Percentiles rank a stretch among this genome's conserved stretches.
Evolutionary conservation across 2,797 vertebrate genomes (phyloP).

Genomic region (Amniataba percoides): DNA sequence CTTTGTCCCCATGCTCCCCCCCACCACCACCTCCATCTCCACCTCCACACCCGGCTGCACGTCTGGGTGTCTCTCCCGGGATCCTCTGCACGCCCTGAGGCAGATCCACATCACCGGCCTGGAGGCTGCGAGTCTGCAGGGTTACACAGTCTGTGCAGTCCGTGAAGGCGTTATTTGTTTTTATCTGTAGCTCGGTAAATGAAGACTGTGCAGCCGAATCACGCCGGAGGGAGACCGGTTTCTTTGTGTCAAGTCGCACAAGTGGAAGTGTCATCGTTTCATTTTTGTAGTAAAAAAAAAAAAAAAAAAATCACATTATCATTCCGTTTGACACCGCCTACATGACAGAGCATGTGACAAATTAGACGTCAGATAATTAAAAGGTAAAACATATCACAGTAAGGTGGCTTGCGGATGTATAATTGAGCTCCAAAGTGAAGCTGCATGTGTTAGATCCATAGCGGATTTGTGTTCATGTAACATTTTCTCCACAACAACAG

Average conservation of each 20-base stretch:
- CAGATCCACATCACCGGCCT: conserved; percentile 11
- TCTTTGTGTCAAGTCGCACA: conserved; percentile 83
- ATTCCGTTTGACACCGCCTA: too few species aligned
- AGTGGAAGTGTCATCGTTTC: conserved; percentile 67
- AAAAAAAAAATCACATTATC: not conserved
- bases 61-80: conserved; percentile 49
- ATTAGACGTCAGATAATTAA: too few species aligned
- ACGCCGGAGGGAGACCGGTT: conserved; percentile 71
- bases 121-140: not conserved
- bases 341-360: too few species aligned
- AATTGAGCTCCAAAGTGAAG: not conserved
- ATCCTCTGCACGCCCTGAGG: conserved; percentile 38
- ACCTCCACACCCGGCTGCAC: conserved; percentile 19
- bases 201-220: conserved; percentile 45
- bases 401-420: conserved; percentile 12
- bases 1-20: conserved; percentile 54
- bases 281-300: not conserved
- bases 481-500: not conserved
- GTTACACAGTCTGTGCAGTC: not conserved
- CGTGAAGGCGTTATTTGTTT: not conserved
- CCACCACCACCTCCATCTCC: too few species aligned
- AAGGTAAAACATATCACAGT: not conserved
- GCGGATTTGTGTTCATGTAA: not conserved
- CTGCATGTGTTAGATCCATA: not conserved
- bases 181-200: conserved; percentile 57